These are phyloP conservation scores for Rhinichthys osculus DNA, from an alignment of 2,797 vertebrate genomes.

Conservation along the genomic window DNA sequence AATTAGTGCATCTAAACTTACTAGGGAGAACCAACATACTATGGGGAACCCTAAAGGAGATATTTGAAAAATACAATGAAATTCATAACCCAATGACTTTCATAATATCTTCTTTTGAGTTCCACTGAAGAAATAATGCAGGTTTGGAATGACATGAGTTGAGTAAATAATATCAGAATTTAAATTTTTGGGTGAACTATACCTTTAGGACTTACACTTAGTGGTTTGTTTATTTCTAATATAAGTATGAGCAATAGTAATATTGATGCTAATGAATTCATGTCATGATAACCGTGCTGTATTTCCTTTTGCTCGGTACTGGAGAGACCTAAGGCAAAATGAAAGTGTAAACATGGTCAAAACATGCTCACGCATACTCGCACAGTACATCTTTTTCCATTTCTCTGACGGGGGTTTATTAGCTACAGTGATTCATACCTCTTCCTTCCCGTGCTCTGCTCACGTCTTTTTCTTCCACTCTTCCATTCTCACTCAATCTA, in stretches of 20 bases:
- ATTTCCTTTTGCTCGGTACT: slow-evolving; percentile 54
- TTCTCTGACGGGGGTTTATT: slow-evolving; percentile 62
- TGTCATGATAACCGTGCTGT: slow-evolving; percentile 62
- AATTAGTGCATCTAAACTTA: neutral
- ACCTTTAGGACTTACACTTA: neutral
- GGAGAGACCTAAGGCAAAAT: slow-evolving; percentile 63
- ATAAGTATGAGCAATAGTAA: neutral
- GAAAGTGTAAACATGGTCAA: slow-evolving; percentile 43
- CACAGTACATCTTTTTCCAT: slow-evolving; percentile 65
- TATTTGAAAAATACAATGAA: neutral
- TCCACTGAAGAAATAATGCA: neutral
- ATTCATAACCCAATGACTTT: neutral
- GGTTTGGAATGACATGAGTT: neutral
- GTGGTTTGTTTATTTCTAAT: slow-evolving; percentile 31
- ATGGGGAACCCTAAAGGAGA: neutral
- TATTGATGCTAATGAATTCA: slow-evolving; percentile 58
- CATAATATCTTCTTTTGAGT: neutral
- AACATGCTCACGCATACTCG: slow-evolving; percentile 37
- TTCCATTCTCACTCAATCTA: slow-evolving; percentile 21
- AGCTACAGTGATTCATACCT: slow-evolving; percentile 48
- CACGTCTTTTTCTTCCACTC: slow-evolving; percentile 21
- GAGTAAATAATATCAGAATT: neutral
- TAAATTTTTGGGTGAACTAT: neutral
- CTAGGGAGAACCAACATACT: too few species aligned
- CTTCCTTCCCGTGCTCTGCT: slow-evolving; percentile 47